Evolutionary conservation across 2,113 vertebrate species (phyloP), one percentile per base, ranked within the genome.

Genomic region (Trematocara zebra): DNA sequence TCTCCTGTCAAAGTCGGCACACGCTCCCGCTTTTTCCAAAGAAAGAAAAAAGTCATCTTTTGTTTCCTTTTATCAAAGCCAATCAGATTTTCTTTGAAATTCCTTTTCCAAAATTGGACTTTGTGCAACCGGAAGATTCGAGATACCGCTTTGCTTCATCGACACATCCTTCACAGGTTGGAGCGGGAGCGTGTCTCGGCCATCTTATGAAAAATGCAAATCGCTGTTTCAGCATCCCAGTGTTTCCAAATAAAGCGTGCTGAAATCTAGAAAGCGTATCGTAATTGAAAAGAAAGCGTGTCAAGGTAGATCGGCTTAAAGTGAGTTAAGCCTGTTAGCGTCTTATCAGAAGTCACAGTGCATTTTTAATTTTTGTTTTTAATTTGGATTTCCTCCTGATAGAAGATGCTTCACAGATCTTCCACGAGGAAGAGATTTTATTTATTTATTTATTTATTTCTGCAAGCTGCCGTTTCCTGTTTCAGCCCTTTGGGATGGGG

Each of bases 311-410:
- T 67, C 52, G 1, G 56, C 89, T 89, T 84, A 76, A 54, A 89
- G 40, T 3, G 4, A 59, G 91, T 85, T 92, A 93, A 95, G 88
- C 90, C 72, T 88, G 84, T 95, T 92, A 91, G 17, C 23, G 17
- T 84, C 85, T 94, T 94, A 93, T 93, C 86, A 42, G 84, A 47
- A 81, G 82, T 80, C 87, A 31, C 85, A 40, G 35, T 47, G 49
- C 72, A n/a, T 5, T 23, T 85, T 88, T 88, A 72, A 10, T 2
- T 74, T 37, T 67, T 64, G 26, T 28, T 33, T 84, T 90, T 53
- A 57, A 81, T 91, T 87, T 87, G 78, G 78, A 87, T 87, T 81
- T 86, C 82, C 80, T 79, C 72, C 18, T 23, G 51, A 76, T 84
- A 18, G 37, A 76, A 40, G 85, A 88, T 18, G 84, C 56, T 83